phyloP scores from a whole-genome alignment of 2,797 vertebrate genomes.

The Enteromius argenteus region DNA sequence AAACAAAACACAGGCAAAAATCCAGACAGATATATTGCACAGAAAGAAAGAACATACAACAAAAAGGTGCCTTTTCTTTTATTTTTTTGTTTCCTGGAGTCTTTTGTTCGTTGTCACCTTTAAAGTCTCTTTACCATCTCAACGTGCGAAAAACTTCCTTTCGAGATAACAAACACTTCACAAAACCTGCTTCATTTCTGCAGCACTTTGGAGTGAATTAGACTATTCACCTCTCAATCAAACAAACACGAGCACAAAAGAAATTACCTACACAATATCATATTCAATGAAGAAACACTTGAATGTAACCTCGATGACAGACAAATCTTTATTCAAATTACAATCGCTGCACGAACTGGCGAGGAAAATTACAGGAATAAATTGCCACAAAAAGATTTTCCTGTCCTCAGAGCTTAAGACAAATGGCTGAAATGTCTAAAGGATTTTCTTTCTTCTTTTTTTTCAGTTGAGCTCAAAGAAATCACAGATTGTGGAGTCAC shows the following conservation, averaged over 20 bases:
- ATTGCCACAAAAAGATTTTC: background rate
- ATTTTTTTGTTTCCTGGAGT: background rate
- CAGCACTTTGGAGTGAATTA: background rate
- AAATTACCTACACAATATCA: background rate
- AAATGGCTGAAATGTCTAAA: background rate
- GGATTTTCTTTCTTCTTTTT: background rate
- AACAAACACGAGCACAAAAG: background rate
- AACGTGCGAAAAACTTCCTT: background rate
- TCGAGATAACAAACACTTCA: background rate
- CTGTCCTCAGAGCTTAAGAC: background rate
- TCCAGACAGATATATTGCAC: background rate
- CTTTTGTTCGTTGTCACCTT: background rate
- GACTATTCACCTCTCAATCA: slow-evolving; percentile 10
- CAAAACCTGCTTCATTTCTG: background rate
- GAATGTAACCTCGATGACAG: slow-evolving; percentile 20
- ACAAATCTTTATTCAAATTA: background rate
- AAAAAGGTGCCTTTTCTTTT: background rate
- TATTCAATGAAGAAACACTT: background rate
- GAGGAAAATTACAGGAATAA: slow-evolving; percentile 19
- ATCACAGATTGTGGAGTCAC: background rate
- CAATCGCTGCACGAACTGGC: background rate
- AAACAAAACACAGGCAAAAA: background rate
- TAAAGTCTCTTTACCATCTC: background rate
- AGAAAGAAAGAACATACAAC: background rate
- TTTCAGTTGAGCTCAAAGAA: background rate